Conservation (phyloP, 1,140 invertebrate species). For the Heliothis virescens region DNA sequence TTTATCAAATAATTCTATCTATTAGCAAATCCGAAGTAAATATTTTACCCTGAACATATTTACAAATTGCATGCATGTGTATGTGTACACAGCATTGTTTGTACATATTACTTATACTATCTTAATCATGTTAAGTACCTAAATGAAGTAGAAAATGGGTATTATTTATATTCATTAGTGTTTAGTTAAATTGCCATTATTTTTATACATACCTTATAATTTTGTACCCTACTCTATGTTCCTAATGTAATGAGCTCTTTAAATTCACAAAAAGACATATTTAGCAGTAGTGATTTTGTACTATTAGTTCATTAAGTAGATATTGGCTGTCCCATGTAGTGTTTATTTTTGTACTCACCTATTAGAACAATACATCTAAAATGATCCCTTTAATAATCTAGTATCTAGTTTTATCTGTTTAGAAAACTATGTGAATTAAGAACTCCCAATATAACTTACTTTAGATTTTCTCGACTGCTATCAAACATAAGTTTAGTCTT, state of each 20-base stretch:
- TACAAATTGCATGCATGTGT: too few relatives aligned
- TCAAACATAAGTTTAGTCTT: background rate
- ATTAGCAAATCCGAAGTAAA: too few relatives aligned
- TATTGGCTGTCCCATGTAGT: background rate
- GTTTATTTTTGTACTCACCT: background rate
- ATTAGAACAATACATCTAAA: background rate
- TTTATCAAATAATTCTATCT: too few relatives aligned
- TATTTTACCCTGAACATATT: too few relatives aligned
- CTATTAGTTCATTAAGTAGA: background rate
- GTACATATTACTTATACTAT: background rate
- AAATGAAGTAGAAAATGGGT: background rate
- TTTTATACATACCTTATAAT: constrained; percentile 4
- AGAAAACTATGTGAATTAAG: background rate
- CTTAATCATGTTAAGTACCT: background rate
- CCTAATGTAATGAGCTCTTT: constrained; percentile 14
- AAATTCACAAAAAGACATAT: constrained; percentile 26
- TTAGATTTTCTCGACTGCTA: background rate
- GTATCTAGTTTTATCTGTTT: background rate
- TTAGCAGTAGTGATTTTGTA: background rate
- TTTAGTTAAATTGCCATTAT: constrained; percentile 33
- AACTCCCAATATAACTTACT: background rate
- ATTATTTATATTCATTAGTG: background rate
- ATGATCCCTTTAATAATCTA: background rate
- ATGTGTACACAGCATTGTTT: background rate
- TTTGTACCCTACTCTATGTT: constrained; percentile 10